Base-by-base conservation (phyloP, 2,888 invertebrate genomes). In the Andrena dorsata region DNA sequence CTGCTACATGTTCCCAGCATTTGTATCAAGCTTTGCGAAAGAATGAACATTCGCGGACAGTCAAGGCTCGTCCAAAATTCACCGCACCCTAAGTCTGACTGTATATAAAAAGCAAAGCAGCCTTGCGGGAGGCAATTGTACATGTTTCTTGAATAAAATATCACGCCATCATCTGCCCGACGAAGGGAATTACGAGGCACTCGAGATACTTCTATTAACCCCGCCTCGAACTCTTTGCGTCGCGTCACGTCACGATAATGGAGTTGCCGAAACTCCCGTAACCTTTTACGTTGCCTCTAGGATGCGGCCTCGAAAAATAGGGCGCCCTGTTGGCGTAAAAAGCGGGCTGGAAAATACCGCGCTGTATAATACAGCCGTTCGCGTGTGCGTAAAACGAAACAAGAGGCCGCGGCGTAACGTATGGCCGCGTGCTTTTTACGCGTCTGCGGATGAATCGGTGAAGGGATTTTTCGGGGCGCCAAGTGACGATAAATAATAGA, bases 401-500 rank as follows among this genome's bases (percentile, higher is more conserved):
- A 76, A 78, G 72, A 76, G 84, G 61, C 77, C 58, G 76, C 30
- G 76, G 56, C 66, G 89, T 88, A 87, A 90, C 85, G 77, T 89
- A 89, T 87, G 89, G 77, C 88, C 69, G 86, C 80, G 82, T 81
- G 84, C 76, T 88, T 88, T 89, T 89, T 89, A 86, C 80, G 82
- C 86, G 79, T 80, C 81, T 82, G 80, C 79, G 87, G 82, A 90
- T 88, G 90, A 88, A 88, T 89, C 89, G 74, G 85, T 79, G 82
- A 84, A 80, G 89, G 88, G 80, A 89, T 89, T 89, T 90, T 90
- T 88, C 86, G 85, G 84, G 87, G 88, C 87, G 88, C 87, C 72
- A 87, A 83, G 80, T 83, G 86, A 90, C 86, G 77, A 85, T 90
- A 89, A 89, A 88, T 89, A 90, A 85, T 79, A 76, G 71, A 53